phyloP scores from a whole-genome alignment of 2,797 vertebrate genomes.

The Ficedula albicollis region DNA sequence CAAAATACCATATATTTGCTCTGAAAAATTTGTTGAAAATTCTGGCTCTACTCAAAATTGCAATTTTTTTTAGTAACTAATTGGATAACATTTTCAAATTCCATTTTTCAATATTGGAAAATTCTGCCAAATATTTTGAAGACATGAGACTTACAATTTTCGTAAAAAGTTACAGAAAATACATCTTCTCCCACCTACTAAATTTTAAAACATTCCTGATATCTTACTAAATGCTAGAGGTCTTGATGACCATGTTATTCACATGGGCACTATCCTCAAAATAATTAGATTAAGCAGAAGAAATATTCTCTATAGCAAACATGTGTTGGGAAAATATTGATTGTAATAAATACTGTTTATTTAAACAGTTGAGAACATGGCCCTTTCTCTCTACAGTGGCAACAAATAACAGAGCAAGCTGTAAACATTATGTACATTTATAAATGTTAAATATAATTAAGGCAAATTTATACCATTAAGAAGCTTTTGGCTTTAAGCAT shows the following conservation, averaged over 20 bases:
- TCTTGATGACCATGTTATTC: background rate
- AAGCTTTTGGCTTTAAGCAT: background rate
- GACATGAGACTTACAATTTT: accelerated
- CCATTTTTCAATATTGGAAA: background rate
- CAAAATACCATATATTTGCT: background rate
- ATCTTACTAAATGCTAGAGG: background rate
- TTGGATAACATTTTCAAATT: background rate
- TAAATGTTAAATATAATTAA: background rate
- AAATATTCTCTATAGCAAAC: background rate
- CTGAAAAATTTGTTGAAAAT: background rate
- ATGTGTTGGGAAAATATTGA: background rate
- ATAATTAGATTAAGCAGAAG: background rate
- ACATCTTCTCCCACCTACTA: background rate
- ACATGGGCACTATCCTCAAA: background rate
- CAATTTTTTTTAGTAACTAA: background rate
- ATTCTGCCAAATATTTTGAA: background rate
- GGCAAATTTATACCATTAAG: background rate
- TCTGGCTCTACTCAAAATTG: background rate
- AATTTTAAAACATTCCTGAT: background rate
- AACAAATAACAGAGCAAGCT: background rate
- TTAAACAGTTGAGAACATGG: background rate
- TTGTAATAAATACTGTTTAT: background rate
- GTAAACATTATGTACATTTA: background rate
- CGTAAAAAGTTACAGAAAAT: background rate
- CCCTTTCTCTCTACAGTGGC: background rate